Percentiles rank a stretch among this genome's conserved stretches.
Evolutionary conservation across 1,140 invertebrate genomes (phyloP).

Genomic region (Dufourea novaeangliae): DNA sequence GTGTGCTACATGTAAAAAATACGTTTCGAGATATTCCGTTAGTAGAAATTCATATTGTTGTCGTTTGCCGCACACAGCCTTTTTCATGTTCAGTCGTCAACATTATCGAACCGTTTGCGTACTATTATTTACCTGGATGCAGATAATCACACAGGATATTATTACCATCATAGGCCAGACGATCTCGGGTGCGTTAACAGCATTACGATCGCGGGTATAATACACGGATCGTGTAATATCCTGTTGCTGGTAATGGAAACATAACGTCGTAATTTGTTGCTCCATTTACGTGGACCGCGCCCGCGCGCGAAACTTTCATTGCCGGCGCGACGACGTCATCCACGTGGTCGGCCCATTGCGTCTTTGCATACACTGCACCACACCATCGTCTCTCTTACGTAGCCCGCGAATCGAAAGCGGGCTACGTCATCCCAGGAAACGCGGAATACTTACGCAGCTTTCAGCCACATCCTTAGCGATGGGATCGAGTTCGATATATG

Average conservation of each 20-base stretch:
- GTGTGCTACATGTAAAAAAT: too few species aligned
- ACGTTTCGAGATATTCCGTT: too few species aligned
- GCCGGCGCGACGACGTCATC: background rate
- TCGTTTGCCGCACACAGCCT: too few species aligned
- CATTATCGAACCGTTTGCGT: too few species aligned
- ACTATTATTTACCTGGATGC: background rate
- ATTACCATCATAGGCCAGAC: background rate
- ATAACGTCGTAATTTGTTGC: slow-evolving; percentile 50
- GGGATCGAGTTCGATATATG: too few species aligned
- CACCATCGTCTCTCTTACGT: background rate
- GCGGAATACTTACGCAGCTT: slow-evolving; percentile 30
- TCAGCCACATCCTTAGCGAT: slow-evolving; percentile 64
- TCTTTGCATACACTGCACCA: background rate
- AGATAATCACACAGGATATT: slow-evolving; percentile 1
- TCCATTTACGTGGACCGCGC: slow-evolving; percentile 44
- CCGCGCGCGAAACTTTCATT: slow-evolving; percentile 41
- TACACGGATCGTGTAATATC: slow-evolving; percentile 54
- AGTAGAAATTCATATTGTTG: too few species aligned
- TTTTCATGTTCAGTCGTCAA: too few species aligned
- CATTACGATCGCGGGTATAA: slow-evolving; percentile 35
- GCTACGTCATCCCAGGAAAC: slow-evolving; percentile 1
- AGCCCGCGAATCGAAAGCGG: slow-evolving; percentile 22
- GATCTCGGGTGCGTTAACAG: background rate
- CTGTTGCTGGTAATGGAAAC: slow-evolving; percentile 42
- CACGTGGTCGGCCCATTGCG: background rate